Percentiles rank a stretch among this genome's conserved stretches.
These are phyloP conservation scores for Tethya wilhelma DNA, from an alignment of 37 sponge, comb jelly and placozoan genomes.

Conservation along the genomic window DNA sequence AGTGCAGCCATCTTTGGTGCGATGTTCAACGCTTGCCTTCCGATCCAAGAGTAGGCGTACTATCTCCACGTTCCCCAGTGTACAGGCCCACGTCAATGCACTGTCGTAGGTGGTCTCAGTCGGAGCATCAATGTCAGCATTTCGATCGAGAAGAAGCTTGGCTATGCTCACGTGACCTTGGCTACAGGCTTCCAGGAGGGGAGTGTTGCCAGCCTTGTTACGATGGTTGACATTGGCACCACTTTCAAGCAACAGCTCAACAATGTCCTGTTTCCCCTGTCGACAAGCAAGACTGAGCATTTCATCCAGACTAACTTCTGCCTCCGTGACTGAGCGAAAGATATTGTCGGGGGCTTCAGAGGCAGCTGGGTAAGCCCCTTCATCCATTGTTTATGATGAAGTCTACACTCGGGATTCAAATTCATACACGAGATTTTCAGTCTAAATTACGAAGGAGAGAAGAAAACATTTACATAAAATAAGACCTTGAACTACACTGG, in stretches of 20 bases:
- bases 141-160: slow-evolving; percentile 86
- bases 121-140: slow-evolving; percentile 91
- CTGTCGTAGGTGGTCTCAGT: slow-evolving; percentile 97
- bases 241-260: slow-evolving; percentile 94
- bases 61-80: slow-evolving; percentile 93
- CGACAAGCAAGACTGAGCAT: slow-evolving; percentile 98
- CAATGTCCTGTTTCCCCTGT: slow-evolving; percentile 99
- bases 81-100: slow-evolving; percentile 99
- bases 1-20: slow-evolving; percentile 98
- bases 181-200: slow-evolving; percentile 96
- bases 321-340: slow-evolving; percentile 67
- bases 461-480: background rate
- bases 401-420: background rate
- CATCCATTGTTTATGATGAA: slow-evolving; percentile 34
- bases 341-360: slow-evolving; percentile 51
- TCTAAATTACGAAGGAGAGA: background rate
- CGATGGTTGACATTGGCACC: slow-evolving; percentile 95
- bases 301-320: slow-evolving; percentile 96
- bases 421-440: too few relatives aligned
- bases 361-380: slow-evolving; percentile 23
- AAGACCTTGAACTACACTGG: background rate
- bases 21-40: slow-evolving; percentile 91
- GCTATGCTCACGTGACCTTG: slow-evolving; percentile 97
- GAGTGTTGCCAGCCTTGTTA: slow-evolving; percentile 98
- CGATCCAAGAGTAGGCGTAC: slow-evolving; percentile 87